Base-by-base conservation (phyloP, 2,888 invertebrate species). In the Sphaerophoria rueppellii region DNA sequence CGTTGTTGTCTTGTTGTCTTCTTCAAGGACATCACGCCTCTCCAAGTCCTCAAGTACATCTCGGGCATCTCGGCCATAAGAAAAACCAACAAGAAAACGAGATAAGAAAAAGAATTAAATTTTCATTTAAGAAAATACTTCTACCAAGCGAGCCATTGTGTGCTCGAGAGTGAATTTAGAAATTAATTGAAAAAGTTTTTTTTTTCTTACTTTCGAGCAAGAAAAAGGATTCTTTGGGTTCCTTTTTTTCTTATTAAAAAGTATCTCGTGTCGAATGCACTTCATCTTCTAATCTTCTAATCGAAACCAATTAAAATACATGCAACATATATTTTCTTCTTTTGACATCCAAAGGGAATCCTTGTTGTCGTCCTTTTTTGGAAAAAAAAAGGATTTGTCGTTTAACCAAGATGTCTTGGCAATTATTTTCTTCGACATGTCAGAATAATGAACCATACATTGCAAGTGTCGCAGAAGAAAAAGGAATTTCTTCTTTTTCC, bases 221-320 rank as follows among this genome's bases (percentile, higher is more conserved):
- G 35, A 40, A 48, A 48, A 50, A 75, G 11, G 35, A 52, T 12
- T 12, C 0, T 37, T 37, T 58, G 52, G 61, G 12, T 65, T 34
- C 34, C 50, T 67, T 58, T 14, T 14, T 1, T 37, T 37, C 4
- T 60, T 40, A 16, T 6, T 43, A 70, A 43, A 43, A 43, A 43
- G 63, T 48, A 70, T 70, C 50, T 43, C 52, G 54, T 71, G 71
- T 71, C 82, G 74, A 79, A 75, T 65, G 67, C 74, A 79, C 75
- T 83, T 83, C 80, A 79, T 83, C 75, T 79, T 83, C 75, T 67
- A 77, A 79, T 83, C 75, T 79, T 83, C 75, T 67, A 77, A 79
- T 83, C 60, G 75, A 79, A 79, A 79, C 61, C 83, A 76, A 79
- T 83, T 83, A 79, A 76, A 76, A 63, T 79, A 70, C 70, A 70